Evolutionary conservation across 2,888 invertebrate genomes (phyloP), one percentile per base, ranked within the genome.

Genomic region (Agrilus mali): DNA sequence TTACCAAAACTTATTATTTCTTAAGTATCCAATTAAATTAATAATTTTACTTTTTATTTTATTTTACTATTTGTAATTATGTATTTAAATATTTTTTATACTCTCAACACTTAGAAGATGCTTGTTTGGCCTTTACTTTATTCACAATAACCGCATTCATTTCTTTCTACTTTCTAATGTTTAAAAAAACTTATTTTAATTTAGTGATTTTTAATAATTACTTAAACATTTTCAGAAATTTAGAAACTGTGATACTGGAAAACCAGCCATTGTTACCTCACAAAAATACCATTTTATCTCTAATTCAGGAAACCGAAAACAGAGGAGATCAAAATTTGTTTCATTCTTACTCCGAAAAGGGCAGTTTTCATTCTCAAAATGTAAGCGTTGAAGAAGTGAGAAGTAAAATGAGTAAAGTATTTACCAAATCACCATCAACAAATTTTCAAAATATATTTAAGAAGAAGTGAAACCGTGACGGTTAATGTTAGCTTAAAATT

Each of bases 351-450:
- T 46, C 38, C 31, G 56, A 52, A 37, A 49, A 43, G 40, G 48
- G 47, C 32, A 55, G 44, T 36, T 58, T 52, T 49, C 53, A 62
- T 12, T 57, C 57, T 39, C 63, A 60, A 38, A 65, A 67, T 47
- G 64, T 69, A 38, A 73, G 71, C 22, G 72, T 76, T 34, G 77
- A 77, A 56, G 77, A 78, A 42, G 72, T 78, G 67, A 68, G 71
- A 38, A 73, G 75, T 51, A 67, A 72, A 53, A 68, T 78, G 55
- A 73, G 73, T 46, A 78, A 77, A 54, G 75, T 77, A 50, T 77
- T 78, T 47, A 59, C 58, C 44, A 63, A 61, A 48, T 61, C 63
- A 48, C 68, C 67, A 49, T 50, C 67, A 47, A 60, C 65, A 10
- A 66, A 65, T 55, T 53, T 69, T 33, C 69, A 67, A 54, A 63